phyloP scores from a whole-genome alignment of 1,140 invertebrate genomes.

The Zaprionus taronus region DNA sequence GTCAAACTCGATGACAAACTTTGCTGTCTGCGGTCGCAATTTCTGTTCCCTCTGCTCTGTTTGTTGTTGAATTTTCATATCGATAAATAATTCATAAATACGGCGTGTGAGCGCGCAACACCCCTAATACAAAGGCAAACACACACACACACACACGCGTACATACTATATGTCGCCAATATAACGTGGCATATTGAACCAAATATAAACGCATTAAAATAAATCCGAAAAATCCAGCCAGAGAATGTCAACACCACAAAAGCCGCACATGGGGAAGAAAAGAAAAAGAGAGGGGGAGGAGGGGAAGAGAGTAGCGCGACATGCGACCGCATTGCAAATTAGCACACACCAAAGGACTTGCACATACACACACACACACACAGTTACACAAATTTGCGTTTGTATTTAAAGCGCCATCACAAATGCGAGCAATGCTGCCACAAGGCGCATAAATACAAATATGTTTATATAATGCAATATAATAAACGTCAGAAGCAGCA shows the following conservation, averaged over 20 bases:
- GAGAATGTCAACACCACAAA: constrained; percentile 41
- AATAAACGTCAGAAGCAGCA: constrained; percentile 77
- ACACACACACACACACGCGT: constrained; percentile 13
- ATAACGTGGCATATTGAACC: constrained; percentile 54
- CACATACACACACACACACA: constrained; percentile 18
- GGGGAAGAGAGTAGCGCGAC: constrained; percentile 26
- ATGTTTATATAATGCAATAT: constrained; percentile 73
- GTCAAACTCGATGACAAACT: constrained; percentile 53
- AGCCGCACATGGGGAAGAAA: constrained; percentile 6
- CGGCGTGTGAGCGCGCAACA: constrained; percentile 16
- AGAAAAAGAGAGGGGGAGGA: background rate
- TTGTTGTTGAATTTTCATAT: constrained; percentile 37
- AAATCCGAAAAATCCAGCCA: constrained; percentile 61
- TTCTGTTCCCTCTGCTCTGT: constrained; percentile 14
- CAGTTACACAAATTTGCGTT: constrained; percentile 7
- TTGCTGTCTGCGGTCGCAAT: constrained; percentile 31
- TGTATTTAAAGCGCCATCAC: constrained; percentile 37
- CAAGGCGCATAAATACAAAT: constrained; percentile 77
- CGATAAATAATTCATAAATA: constrained; percentile 79
- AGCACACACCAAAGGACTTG: constrained; percentile 48
- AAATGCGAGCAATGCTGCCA: constrained; percentile 45
- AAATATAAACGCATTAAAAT: constrained; percentile 73
- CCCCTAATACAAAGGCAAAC: background rate
- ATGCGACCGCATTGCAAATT: constrained; percentile 75
- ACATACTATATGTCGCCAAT: constrained; percentile 44